phyloP scores from a whole-genome alignment of 2,888 invertebrate species.

The Phengaris arion region DNA sequence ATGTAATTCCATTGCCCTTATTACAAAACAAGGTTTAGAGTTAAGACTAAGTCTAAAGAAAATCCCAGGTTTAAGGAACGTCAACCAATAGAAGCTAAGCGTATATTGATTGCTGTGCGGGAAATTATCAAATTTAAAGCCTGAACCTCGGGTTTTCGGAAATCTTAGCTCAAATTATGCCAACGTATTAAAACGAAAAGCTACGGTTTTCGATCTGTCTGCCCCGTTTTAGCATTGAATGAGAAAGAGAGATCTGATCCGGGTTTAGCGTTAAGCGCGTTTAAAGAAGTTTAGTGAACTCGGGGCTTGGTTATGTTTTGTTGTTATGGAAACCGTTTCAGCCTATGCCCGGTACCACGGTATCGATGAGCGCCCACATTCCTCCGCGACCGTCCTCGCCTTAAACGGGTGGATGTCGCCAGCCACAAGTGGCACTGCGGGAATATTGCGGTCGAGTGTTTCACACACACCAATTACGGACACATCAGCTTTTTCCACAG shows the following conservation, averaged over 20 bases:
- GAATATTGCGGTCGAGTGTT: conserved; percentile 61
- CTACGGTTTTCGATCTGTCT: too few relatives aligned
- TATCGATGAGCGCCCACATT: conserved; percentile 54
- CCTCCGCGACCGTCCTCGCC: conserved; percentile 70
- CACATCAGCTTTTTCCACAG: conserved; percentile 52
- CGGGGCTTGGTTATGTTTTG: too few relatives aligned
- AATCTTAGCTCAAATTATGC: neutral
- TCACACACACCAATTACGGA: conserved; percentile 66
- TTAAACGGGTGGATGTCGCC: conserved; percentile 63
- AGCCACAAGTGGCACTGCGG: conserved; percentile 58
- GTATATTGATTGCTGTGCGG: too few relatives aligned
- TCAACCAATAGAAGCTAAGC: too few relatives aligned
- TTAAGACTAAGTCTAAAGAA: too few relatives aligned
- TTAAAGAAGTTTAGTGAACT: too few relatives aligned
- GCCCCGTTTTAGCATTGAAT: too few relatives aligned
- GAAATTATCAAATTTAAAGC: too few relatives aligned
- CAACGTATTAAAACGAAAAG: too few relatives aligned
- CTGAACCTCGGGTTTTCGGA: neutral
- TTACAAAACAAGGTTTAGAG: neutral
- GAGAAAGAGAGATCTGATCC: too few relatives aligned
- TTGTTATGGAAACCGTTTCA: conserved; percentile 36
- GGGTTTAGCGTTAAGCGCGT: too few relatives aligned
- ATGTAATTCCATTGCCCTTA: neutral
- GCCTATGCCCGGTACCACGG: conserved; percentile 44
- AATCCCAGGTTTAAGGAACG: too few relatives aligned